Conservation (phyloP, 2,113 vertebrate genomes). For the Ctenomys sociabilis region DNA sequence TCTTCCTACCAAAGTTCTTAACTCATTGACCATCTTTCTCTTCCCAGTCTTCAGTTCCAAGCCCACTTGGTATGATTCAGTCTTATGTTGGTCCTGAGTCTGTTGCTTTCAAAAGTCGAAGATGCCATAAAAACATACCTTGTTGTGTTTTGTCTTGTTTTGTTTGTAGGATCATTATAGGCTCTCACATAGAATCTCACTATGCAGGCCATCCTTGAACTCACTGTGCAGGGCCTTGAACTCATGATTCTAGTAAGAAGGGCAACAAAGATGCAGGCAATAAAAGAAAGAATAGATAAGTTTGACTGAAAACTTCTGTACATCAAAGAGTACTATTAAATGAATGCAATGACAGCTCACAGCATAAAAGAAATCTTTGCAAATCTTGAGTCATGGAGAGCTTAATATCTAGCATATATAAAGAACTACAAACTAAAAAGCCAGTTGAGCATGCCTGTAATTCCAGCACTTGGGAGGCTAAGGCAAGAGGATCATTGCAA, state of each 20-base stretch:
- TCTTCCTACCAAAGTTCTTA: neutral
- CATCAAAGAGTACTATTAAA: neutral
- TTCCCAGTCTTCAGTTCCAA: neutral
- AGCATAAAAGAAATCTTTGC: neutral
- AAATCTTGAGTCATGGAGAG: neutral
- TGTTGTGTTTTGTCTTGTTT: neutral
- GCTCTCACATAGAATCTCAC: neutral
- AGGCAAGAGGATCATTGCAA: no score
- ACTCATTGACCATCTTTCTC: neutral
- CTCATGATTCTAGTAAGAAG: neutral
- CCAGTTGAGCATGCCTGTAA: no score
- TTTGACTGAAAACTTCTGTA: neutral
- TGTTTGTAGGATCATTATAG: neutral
- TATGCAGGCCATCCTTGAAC: neutral
- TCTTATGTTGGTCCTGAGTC: neutral
- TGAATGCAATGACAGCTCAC: neutral
- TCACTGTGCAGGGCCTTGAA: neutral
- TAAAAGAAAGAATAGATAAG: neutral
- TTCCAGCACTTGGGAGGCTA: no score
- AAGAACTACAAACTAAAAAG: neutral
- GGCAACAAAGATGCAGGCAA: neutral
- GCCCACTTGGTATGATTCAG: neutral
- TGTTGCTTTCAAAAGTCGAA: neutral
- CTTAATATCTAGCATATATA: neutral
- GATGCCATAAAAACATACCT: neutral